A percentile compares a stretch with the other conserved stretches of the same genome.
Evolutionary conservation across 2,113 vertebrate species (phyloP).

Genomic region (Aythya baeri): DNA sequence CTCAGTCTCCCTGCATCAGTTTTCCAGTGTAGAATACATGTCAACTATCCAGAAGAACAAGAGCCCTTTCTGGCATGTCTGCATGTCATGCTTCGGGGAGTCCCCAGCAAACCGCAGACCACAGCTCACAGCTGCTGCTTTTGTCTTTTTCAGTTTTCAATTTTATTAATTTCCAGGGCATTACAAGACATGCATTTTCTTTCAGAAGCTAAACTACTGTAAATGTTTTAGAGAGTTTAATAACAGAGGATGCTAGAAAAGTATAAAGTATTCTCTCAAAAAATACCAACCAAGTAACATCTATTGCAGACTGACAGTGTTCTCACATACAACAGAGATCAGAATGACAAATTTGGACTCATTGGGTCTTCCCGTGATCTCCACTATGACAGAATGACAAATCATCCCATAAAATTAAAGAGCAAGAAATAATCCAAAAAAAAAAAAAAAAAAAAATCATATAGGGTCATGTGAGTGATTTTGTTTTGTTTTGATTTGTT

Average conservation of each 20-base stretch:
- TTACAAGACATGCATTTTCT: slow-evolving; percentile 19
- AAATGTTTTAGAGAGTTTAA: slow-evolving; percentile 43
- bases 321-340: background rate
- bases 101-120: background rate
- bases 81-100: background rate
- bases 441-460: fast-evolving
- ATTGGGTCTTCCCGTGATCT: background rate
- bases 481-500: background rate
- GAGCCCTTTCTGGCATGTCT: background rate
- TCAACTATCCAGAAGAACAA: background rate
- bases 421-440: background rate
- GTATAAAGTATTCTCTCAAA: background rate
- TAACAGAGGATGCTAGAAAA: background rate
- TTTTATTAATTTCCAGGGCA: slow-evolving; percentile 26
- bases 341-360: background rate
- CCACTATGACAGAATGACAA: background rate
- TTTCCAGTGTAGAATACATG: background rate
- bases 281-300: background rate
- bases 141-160: slow-evolving; percentile 2
- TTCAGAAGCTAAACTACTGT: slow-evolving; percentile 37
- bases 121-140: slow-evolving; percentile 26
- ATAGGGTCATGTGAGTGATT: background rate
- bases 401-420: background rate
- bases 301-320: background rate
- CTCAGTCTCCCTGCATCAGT: background rate